Evolutionary conservation across 2,888 invertebrate genomes (phyloP), one percentile per base, ranked within the genome.

Genomic region (Ecliptopera silaceata): DNA sequence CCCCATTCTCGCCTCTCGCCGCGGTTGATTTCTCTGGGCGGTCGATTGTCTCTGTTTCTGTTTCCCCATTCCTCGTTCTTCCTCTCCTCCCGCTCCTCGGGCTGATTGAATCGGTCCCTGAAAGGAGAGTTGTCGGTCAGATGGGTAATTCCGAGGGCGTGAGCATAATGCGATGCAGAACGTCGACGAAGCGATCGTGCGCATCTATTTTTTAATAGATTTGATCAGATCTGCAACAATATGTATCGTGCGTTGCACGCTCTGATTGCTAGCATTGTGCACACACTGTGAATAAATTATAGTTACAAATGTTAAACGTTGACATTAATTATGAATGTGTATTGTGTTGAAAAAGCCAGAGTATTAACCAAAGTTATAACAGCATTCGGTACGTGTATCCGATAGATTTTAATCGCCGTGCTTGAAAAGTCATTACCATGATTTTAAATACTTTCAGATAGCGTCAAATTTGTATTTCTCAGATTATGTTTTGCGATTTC

Each of bases 61-160:
- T 71, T 70, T 8, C 78, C 75, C 75, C 77, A 71, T 17, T 82
- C 79, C 15, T 83, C 82, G 11, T 67, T 59, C 49, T 71, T 75
- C 43, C 73, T 79, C 20, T 82, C 80, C 31, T 83, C 77, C 59
- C 77, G 73, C 32, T 84, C 79, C 52, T 80, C 76, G 13, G 71
- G 68, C 65, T 82, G 79, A 53, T 76, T 75, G 59, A 70, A 79
- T 63, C 74, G 80, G 22, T 73, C 74, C 4, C 74, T 74, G 70
- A 55, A 74, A 68, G 1, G 10, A 36, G 2, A 54, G 17, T 39
- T 10, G 2, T 10, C 1, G 10, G 34, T 47, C 11, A 38, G 31
- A 38, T 43, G 26, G 11, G 32, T 20, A 10, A 26, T 49, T 39
- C 20, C 13, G 12, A 42, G 32, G 41, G 20, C 13, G 20, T 26